These are phyloP conservation scores for Syngnathus scovelli DNA, from an alignment of 2,113 vertebrate genomes.

Conservation along the genomic window DNA sequence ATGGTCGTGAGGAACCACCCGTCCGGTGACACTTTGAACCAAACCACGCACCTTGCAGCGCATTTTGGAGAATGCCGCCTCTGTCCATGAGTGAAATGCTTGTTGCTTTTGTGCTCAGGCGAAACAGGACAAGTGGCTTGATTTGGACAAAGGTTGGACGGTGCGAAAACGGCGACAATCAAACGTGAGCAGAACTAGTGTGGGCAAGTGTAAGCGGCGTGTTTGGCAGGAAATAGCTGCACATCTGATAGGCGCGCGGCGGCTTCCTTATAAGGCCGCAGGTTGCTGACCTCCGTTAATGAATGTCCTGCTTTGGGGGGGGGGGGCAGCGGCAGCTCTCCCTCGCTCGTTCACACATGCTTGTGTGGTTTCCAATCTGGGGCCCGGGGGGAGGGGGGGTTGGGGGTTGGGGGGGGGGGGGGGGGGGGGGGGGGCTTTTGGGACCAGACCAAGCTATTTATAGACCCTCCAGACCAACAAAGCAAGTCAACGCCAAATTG, in stretches of 20 bases:
- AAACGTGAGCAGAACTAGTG: not conserved
- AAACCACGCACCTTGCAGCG: too few species aligned
- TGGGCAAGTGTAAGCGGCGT: constrained; percentile 8
- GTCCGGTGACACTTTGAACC: too few species aligned
- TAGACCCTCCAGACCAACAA: too few species aligned
- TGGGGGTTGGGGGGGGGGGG: too few species aligned
- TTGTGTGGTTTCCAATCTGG: not conserved
- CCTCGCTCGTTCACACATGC: not conserved
- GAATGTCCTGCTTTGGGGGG: constrained; percentile 46
- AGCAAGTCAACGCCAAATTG: too few species aligned
- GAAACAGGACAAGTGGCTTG: too few species aligned
- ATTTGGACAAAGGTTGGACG: not conserved
- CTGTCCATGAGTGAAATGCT: too few species aligned
- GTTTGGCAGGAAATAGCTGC: constrained; percentile 72
- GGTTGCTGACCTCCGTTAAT: constrained; percentile 62
- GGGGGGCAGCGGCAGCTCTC: constrained; percentile 39
- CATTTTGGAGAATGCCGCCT: too few species aligned
- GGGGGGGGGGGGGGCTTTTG: not conserved
- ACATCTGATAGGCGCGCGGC: constrained; percentile 60
- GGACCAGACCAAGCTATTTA: too few species aligned
- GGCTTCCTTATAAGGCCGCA: constrained; percentile 48
- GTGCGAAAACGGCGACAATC: not conserved
- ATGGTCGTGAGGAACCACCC: too few species aligned
- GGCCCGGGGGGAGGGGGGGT: too few species aligned
- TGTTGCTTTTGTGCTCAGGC: too few species aligned